These are phyloP conservation scores for Mormyrus proboscirostris DNA, from an alignment of 2,797 vertebrate genomes.

Conservation along the genomic window DNA sequence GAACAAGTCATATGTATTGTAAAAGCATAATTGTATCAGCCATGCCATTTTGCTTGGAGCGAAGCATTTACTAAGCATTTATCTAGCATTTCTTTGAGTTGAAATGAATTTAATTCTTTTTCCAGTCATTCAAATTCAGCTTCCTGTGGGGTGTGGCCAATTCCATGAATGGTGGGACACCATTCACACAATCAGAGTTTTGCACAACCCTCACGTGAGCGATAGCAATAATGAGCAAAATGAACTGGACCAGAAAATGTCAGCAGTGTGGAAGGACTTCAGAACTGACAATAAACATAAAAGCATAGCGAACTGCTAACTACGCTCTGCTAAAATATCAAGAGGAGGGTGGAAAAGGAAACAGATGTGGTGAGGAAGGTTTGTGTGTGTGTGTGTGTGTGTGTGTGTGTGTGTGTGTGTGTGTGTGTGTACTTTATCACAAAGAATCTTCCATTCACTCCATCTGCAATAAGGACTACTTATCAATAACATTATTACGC, in stretches of 20 bases:
- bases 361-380: not conserved
- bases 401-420: no score
- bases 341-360: not conserved
- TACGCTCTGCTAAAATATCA: not conserved
- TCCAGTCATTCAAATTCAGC: not conserved
- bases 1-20: not conserved
- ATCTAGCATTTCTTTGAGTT: not conserved
- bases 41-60: not conserved
- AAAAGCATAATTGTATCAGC: not conserved
- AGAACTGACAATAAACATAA: not conserved
- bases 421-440: not conserved
- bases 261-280: not conserved
- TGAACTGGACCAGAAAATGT: no score
- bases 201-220: no score
- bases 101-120: not conserved
- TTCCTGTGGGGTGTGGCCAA: not conserved
- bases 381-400: not conserved
- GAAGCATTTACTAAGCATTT: not conserved
- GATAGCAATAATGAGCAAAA: no score
- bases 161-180: not conserved
- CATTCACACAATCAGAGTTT: not conserved
- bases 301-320: not conserved
- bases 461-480: not conserved
- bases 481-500: not conserved
- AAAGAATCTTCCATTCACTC: not conserved